A percentile compares a stretch with the other conserved stretches of the same genome.
Conservation (phyloP, 2,888 invertebrate genomes). For the Heliconius sara region DNA sequence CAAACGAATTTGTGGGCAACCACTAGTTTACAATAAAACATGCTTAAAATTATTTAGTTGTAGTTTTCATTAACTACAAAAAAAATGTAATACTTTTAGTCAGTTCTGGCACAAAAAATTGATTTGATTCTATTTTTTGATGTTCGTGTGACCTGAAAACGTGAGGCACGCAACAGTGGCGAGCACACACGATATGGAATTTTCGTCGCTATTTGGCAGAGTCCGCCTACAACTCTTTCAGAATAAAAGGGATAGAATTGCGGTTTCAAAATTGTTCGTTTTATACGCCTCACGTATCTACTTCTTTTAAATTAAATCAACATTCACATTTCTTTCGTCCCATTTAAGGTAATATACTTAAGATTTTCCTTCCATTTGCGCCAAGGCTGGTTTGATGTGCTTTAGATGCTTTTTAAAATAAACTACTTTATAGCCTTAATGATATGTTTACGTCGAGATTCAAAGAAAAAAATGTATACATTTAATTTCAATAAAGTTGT, state of each 20-base stretch:
- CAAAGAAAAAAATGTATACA: neutral
- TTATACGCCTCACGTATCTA: conserved; percentile 16
- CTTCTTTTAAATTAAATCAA: conserved; percentile 33
- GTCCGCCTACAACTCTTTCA: conserved; percentile 38
- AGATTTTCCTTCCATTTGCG: conserved; percentile 24
- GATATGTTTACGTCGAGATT: conserved; percentile 8
- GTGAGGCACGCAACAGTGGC: conserved; percentile 68
- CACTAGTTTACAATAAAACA: too few relatives aligned
- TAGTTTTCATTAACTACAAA: neutral
- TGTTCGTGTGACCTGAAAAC: conserved; percentile 75
- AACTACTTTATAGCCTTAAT: conserved; percentile 20
- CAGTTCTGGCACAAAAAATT: conserved; percentile 53
- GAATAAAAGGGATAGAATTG: conserved; percentile 41
- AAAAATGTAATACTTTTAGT: conserved; percentile 8
- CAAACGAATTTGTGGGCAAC: too few relatives aligned
- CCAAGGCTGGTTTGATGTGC: conserved; percentile 11
- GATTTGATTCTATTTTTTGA: conserved; percentile 64
- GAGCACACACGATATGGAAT: conserved; percentile 63
- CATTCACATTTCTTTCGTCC: conserved; percentile 27
- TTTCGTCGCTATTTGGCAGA: conserved; percentile 60
- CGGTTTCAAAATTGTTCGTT: conserved; percentile 32
- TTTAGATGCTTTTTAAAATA: conserved; percentile 6
- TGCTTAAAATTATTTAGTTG: too few relatives aligned
- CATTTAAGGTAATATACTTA: conserved; percentile 19
- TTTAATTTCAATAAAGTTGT: neutral